phyloP scores from a whole-genome alignment of 1,140 invertebrate species.

The Helicoverpa zea region DNA sequence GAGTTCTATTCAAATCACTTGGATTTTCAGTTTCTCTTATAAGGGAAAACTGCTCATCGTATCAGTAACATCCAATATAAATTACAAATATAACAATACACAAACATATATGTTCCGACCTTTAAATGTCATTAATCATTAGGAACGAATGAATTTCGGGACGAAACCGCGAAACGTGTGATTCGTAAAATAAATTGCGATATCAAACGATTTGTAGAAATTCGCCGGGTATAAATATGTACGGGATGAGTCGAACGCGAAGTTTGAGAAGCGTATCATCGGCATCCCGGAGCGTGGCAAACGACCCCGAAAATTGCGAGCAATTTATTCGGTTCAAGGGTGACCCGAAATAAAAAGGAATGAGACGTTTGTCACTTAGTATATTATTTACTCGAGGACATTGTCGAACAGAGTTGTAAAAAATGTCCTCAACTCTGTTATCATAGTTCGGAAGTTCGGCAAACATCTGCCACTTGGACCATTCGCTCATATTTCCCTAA shows the following conservation, averaged over 20 bases:
- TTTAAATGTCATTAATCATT: conserved; percentile 27
- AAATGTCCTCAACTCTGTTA: conserved; percentile 41
- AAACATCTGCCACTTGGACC: conserved; percentile 18
- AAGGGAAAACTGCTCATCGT: not conserved
- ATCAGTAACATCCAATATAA: not conserved
- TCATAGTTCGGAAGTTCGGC: conserved; percentile 31
- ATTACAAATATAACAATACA: not conserved
- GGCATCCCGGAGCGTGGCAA: conserved; percentile 74
- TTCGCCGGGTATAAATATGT: conserved; percentile 52
- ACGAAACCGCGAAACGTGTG: conserved; percentile 20
- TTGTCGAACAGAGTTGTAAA: conserved; percentile 61
- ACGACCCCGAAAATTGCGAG: conserved; percentile 79
- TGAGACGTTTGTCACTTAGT: conserved; percentile 78
- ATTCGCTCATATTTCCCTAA: conserved; percentile 49
- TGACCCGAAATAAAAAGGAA: conserved; percentile 77
- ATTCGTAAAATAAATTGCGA: conserved; percentile 43
- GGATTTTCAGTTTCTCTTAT: conserved; percentile 3
- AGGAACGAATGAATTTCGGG: conserved; percentile 22
- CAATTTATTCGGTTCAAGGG: conserved; percentile 82
- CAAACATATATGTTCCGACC: not conserved
- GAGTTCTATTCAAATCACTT: conserved; percentile 25
- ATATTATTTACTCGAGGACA: conserved; percentile 76
- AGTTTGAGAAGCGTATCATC: conserved; percentile 76
- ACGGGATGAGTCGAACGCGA: conserved; percentile 49
- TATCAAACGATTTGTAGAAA: conserved; percentile 59